Percentiles rank a stretch among this genome's conserved stretches.
Conservation (phyloP, 1,140 invertebrate genomes). For the Pseudachorutes palmiensis region DNA sequence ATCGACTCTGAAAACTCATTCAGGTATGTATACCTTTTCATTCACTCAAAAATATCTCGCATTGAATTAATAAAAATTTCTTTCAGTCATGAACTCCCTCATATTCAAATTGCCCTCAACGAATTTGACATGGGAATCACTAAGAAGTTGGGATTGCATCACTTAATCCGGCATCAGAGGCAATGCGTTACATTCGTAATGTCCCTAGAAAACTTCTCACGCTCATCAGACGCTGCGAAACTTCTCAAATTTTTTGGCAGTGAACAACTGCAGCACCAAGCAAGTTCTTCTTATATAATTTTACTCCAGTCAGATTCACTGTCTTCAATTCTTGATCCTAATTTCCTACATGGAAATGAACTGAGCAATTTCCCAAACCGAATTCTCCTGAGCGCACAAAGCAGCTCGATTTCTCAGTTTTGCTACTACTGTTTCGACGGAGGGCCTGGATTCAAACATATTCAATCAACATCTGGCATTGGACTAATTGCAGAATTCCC, state of each 20-base stretch:
- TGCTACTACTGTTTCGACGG: conserved; percentile 30
- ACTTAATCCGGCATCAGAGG: not conserved
- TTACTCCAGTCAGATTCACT: not conserved
- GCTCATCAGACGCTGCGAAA: not conserved
- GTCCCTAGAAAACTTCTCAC: not conserved
- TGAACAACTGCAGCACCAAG: not conserved
- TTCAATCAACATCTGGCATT: not conserved
- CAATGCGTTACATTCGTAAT: conserved; percentile 4
- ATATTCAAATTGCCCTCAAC: too few species aligned
- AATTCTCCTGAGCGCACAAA: not conserved
- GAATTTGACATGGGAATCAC: too few species aligned
- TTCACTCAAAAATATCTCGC: too few species aligned
- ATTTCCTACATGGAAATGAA: not conserved
- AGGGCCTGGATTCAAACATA: not conserved
- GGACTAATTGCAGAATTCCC: conserved; percentile 21
- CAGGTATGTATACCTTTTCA: too few species aligned
- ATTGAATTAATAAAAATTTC: too few species aligned
- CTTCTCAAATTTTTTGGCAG: not conserved
- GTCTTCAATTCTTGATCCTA: not conserved
- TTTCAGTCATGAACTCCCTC: too few species aligned
- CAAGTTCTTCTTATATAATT: not conserved
- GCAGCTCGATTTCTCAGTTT: conserved; percentile 6
- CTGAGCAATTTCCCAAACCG: conserved; percentile 5
- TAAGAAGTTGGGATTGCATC: too few species aligned
- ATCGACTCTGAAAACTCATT: too few species aligned